Evolutionary conservation across 2,113 vertebrate species (phyloP).

Genomic region (Ceyx cyanopectus): DNA sequence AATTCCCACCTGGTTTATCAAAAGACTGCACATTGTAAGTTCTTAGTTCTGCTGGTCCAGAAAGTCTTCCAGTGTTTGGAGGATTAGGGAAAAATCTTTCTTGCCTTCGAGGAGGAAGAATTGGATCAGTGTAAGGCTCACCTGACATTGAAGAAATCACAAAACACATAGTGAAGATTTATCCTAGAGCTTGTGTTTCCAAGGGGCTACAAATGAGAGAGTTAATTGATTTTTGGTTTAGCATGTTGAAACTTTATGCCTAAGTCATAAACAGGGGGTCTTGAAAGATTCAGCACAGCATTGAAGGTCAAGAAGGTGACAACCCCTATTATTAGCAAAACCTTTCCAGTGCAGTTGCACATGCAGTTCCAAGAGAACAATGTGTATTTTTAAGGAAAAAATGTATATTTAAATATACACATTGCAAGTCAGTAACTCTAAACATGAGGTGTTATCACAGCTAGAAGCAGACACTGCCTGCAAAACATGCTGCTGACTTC

Average conservation of each 20-base stretch:
- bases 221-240: neutral
- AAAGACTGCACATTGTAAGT: slow-evolving; percentile 73
- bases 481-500: too few relatives aligned
- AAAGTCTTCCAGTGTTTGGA: slow-evolving; percentile 80
- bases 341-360: neutral
- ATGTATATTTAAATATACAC: neutral
- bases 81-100: slow-evolving; percentile 81
- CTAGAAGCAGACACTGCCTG: too few relatives aligned
- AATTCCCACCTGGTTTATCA: slow-evolving; percentile 81
- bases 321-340: neutral
- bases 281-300: neutral
- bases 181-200: neutral
- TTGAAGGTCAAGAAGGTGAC: neutral
- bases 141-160: slow-evolving; percentile 70
- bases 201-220: neutral
- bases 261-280: neutral
- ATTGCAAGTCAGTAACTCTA: neutral
- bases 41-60: slow-evolving; percentile 80
- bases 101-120: slow-evolving; percentile 82
- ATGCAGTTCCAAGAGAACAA: neutral
- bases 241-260: neutral
- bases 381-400: neutral
- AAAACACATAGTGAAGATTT: neutral
- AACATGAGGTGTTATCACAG: too few relatives aligned
- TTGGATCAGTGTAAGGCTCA: slow-evolving; percentile 83